A percentile compares a stretch with the other conserved stretches of the same genome.
These are phyloP conservation scores for Asbolus verrucosus DNA, from an alignment of 1,140 invertebrate species.

Conservation along the genomic window DNA sequence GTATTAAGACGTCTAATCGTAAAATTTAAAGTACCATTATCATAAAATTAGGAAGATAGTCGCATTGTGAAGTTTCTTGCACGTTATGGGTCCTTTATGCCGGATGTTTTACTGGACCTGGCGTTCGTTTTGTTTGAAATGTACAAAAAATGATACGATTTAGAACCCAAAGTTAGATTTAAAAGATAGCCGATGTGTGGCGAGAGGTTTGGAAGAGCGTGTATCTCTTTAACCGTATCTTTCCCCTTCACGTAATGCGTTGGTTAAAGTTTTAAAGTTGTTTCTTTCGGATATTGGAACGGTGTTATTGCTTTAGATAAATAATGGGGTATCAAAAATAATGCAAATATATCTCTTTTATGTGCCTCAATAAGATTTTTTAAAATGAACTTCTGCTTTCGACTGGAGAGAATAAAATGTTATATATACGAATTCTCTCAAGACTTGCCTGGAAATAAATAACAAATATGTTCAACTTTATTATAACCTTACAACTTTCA, in stretches of 20 bases:
- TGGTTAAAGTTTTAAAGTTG: slow-evolving; percentile 22
- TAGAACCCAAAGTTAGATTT: slow-evolving; percentile 1
- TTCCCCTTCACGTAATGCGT: slow-evolving; percentile 9
- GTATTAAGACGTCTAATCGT: no score
- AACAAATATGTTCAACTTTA: no score
- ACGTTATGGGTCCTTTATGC: no score
- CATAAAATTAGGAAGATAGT: no score
- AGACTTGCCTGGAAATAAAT: no score
- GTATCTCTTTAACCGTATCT: slow-evolving; percentile 1
- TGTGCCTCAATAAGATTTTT: background rate
- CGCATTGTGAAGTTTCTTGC: background rate
- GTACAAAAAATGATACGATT: slow-evolving; percentile 1
- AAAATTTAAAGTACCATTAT: no score
- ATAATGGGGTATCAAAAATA: slow-evolving; percentile 19
- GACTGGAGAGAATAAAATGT: no score
- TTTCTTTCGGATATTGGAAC: slow-evolving; percentile 13
- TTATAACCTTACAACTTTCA: no score
- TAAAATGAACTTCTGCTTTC: no score
- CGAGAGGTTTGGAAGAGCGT: background rate
- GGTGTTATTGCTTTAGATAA: slow-evolving; percentile 11
- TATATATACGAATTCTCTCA: no score
- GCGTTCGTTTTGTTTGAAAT: no score
- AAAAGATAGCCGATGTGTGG: background rate
- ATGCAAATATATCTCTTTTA: slow-evolving; percentile 24
- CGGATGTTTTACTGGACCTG: no score